Conservation (phyloP, 2,797 vertebrate genomes). For the Gadopsis marmoratus region DNA sequence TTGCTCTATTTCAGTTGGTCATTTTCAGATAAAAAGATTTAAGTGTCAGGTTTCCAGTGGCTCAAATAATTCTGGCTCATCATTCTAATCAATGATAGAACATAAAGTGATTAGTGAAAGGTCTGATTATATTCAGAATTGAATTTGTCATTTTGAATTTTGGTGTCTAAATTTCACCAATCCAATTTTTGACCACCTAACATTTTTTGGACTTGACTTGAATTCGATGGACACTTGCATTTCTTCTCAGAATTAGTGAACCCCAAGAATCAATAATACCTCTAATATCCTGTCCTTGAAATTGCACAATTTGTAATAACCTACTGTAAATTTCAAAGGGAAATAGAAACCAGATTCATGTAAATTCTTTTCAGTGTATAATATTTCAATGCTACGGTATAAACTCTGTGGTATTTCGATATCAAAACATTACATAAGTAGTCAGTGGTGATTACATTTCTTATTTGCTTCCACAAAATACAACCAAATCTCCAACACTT, state of each 20-base stretch:
- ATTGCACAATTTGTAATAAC: background rate
- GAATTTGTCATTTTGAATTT: background rate
- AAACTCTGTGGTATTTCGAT: background rate
- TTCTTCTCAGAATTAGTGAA: background rate
- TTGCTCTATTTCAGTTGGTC: background rate
- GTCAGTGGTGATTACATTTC: background rate
- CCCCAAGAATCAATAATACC: background rate
- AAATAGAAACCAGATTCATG: background rate
- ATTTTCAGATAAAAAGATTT: background rate
- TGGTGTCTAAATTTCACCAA: background rate
- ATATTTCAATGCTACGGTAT: background rate
- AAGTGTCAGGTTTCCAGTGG: background rate
- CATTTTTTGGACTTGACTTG: background rate
- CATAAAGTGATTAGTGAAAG: background rate
- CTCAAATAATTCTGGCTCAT: no score
- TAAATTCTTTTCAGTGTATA: background rate
- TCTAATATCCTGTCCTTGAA: slow-evolving; percentile 8
- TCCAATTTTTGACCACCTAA: background rate
- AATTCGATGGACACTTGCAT: background rate
- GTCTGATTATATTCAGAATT: background rate
- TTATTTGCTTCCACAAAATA: slow-evolving; percentile 10
- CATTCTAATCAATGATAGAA: background rate
- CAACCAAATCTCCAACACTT: background rate
- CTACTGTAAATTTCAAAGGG: background rate
- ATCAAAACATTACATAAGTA: background rate